Conservation (phyloP, 2,113 vertebrate genomes). For the Dissostichus mawsoni region DNA sequence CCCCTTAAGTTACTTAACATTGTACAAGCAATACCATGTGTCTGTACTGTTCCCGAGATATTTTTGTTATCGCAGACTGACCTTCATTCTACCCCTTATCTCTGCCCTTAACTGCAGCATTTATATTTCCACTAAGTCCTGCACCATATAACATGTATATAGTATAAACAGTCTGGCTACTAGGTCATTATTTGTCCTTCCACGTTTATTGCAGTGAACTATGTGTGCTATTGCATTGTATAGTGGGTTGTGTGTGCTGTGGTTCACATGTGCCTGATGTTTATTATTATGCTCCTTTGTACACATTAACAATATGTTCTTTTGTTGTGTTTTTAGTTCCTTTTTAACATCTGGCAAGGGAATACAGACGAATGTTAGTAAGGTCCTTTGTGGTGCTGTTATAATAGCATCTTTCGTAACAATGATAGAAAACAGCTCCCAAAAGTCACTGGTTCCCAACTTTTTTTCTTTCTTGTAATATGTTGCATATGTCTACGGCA, state of each 20-base stretch:
- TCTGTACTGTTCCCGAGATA: neutral
- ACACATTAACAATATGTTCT: neutral
- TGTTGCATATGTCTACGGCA: neutral
- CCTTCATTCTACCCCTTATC: conserved; percentile 40
- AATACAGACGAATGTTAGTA: neutral
- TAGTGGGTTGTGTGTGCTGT: neutral
- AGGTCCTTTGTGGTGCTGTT: neutral
- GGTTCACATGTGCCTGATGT: neutral
- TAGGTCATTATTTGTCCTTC: conserved; percentile 1
- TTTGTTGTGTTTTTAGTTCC: neutral
- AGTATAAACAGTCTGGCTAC: conserved; percentile 20
- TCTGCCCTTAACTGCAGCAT: neutral
- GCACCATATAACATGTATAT: neutral
- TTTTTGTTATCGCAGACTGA: conserved; percentile 14
- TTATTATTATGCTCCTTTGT: neutral
- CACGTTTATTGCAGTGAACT: neutral
- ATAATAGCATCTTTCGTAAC: neutral
- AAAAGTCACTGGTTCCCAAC: neutral
- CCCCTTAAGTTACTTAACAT: too few species aligned
- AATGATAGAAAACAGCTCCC: neutral
- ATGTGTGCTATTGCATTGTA: neutral
- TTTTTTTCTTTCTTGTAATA: neutral
- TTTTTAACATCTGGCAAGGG: neutral
- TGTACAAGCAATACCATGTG: neutral
- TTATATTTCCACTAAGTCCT: conserved; percentile 9